Evolutionary conservation across 2,113 vertebrate genomes (phyloP).

Genomic region (Leptobrachium ailaonicum): DNA sequence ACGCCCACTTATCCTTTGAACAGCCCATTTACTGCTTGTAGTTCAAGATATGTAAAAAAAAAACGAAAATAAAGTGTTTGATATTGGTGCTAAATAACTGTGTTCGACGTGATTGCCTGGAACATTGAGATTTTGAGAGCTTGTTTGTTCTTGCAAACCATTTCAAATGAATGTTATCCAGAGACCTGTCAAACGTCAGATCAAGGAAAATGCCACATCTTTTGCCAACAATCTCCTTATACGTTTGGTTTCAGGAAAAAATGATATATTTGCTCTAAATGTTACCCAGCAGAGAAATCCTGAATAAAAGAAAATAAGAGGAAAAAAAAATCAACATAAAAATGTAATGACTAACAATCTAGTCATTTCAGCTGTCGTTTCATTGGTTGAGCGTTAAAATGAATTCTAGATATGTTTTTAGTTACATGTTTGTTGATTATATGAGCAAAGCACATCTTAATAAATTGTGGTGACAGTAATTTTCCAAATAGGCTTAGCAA

Average conservation of each 20-base stretch:
- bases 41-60: background rate
- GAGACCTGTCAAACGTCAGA: conserved; percentile 36
- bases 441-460: conserved; percentile 33
- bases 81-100: background rate
- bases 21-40: background rate
- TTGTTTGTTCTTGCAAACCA: conserved; percentile 33
- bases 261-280: conserved; percentile 3
- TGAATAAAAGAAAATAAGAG: background rate
- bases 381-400: too few relatives aligned
- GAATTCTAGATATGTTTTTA: background rate
- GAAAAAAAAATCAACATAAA: background rate
- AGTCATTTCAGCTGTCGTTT: too few relatives aligned
- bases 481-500: conserved; percentile 54
- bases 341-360: too few relatives aligned
- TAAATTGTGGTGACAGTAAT: conserved; percentile 18
- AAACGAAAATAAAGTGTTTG: background rate
- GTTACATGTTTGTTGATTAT: conserved; percentile 14
- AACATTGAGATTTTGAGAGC: conserved; percentile 13
- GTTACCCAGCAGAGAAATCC: background rate
- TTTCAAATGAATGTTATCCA: background rate
- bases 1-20: background rate
- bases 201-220: conserved; percentile 36
- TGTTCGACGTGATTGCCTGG: conserved; percentile 14
- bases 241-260: background rate
- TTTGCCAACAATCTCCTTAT: conserved; percentile 14